Base-by-base conservation (phyloP, 2,113 vertebrate species). In the Sturnus vulgaris region DNA sequence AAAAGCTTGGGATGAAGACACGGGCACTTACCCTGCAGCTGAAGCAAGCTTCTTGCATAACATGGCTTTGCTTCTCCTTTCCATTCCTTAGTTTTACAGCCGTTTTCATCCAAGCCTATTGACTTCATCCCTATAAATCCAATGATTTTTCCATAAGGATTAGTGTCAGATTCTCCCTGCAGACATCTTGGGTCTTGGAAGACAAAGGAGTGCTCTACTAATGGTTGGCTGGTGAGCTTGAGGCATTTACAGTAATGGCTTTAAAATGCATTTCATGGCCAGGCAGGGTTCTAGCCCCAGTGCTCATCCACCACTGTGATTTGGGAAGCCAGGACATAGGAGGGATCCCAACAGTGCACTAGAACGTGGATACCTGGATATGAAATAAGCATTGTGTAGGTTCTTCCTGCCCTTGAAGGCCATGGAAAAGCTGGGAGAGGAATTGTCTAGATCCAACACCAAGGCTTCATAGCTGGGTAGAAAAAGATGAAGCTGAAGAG, bases 51-150 rank as follows among this genome's bases (percentile, higher is more conserved):
- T 73, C 71, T 88, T 88, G 88, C 68, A 12, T 66, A 88, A 94
- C 76, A 8, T 6, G 52, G 59, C 95, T 93, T 73, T 50, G 82
- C 68, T 90, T 77, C 92, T 92, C 84, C 90, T 78, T 90, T 73
- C 88, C 93, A 75, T 64, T 86, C 90, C 88, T 90, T 19, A 3
- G 56, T 84, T 95, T 86, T 96, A 90, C 82, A 47, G 83, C 82
- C 1, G 0, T 55, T 90, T 75, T 86, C 24, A 0, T 96, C 90
- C 92, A 95, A 95, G 61, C 77, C 72, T 64, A 82, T 94, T 96
- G 93, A 95, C 93, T 96, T 97, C 93, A 96, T 86, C 92, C 88
- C 92, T 93, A 96, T 96, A 97, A 96, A 96, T 94, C 88, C 88
- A 92, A 4, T 25, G 61, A 68, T 94, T 95, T 97, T 96, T 96